Conservation (phyloP, 2,113 vertebrate genomes). For the Dendropsophus ebraccatus region DNA sequence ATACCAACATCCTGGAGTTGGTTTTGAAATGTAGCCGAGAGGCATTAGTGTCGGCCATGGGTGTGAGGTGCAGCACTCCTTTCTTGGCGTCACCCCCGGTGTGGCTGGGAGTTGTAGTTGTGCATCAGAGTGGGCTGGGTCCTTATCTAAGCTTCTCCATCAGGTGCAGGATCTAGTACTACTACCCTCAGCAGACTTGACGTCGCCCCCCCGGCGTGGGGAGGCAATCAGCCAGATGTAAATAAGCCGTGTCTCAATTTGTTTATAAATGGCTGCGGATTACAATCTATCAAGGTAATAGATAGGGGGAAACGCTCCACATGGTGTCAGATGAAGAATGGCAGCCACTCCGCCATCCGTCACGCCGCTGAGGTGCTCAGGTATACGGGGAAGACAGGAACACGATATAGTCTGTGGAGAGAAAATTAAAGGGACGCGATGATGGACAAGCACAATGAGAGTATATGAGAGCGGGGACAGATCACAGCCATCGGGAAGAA, state of each 20-base stretch:
- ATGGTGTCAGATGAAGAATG: slow-evolving; percentile 52
- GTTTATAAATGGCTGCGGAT: slow-evolving; percentile 55
- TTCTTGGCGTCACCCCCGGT: too few relatives aligned
- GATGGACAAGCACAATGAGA: neutral
- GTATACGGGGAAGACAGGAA: neutral
- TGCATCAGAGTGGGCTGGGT: too few relatives aligned
- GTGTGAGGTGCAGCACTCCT: too few relatives aligned
- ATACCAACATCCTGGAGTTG: too few relatives aligned
- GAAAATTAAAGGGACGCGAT: neutral
- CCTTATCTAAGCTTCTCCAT: too few relatives aligned
- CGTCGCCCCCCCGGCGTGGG: neutral
- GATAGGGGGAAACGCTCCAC: slow-evolving; percentile 22
- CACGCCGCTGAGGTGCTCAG: neutral
- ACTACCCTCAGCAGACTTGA: too few relatives aligned
- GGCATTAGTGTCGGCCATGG: too few relatives aligned
- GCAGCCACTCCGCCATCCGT: slow-evolving; percentile 31
- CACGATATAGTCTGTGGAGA: neutral
- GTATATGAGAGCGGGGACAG: neutral
- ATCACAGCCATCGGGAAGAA: too few relatives aligned
- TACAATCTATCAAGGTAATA: slow-evolving; percentile 58
- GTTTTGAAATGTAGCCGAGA: too few relatives aligned
- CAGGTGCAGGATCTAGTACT: too few relatives aligned
- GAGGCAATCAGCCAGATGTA: slow-evolving; percentile 47
- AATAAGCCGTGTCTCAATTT: slow-evolving; percentile 36
- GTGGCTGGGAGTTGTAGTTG: too few relatives aligned